Percentiles rank a stretch among this genome's conserved stretches.
These are phyloP conservation scores for Ambastaia sidthimunki DNA, from an alignment of 2,797 vertebrate genomes.

Conservation along the genomic window DNA sequence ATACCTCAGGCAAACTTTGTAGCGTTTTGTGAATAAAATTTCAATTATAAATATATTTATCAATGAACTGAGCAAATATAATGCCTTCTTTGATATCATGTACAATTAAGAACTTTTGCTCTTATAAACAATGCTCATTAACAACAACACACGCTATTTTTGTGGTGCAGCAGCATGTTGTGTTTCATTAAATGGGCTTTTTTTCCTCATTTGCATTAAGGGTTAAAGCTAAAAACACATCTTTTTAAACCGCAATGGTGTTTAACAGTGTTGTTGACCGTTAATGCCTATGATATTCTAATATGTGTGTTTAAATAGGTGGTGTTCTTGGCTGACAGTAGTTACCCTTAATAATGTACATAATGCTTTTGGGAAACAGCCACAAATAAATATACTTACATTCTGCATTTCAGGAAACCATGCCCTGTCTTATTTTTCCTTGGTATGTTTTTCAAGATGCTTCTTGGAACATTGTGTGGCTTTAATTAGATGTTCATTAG, in stretches of 20 bases:
- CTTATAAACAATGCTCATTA: no score
- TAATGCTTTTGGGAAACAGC: conserved; percentile 32
- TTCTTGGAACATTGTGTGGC: conserved; percentile 66
- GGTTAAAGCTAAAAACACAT: neutral
- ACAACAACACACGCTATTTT: no score
- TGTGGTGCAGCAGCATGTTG: no score
- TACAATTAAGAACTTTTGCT: no score
- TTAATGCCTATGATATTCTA: neutral
- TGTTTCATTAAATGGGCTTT: no score
- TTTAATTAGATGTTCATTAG: conserved; percentile 77
- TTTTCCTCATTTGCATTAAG: no score
- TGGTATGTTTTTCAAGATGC: conserved; percentile 60
- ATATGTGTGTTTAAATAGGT: conserved; percentile 50
- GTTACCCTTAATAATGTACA: neutral
- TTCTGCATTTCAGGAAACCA: conserved; percentile 9
- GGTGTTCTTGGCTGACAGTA: neutral
- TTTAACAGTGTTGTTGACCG: neutral
- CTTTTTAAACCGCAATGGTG: neutral
- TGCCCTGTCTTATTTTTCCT: conserved; percentile 43
- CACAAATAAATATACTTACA: conserved; percentile 21
- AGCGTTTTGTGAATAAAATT: no score
- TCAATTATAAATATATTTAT: no score
- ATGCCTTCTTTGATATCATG: no score
- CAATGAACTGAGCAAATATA: no score
- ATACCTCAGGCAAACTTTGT: no score